These are phyloP conservation scores for Centruroides vittatus DNA, from an alignment of 1,140 invertebrate genomes.

Conservation along the genomic window DNA sequence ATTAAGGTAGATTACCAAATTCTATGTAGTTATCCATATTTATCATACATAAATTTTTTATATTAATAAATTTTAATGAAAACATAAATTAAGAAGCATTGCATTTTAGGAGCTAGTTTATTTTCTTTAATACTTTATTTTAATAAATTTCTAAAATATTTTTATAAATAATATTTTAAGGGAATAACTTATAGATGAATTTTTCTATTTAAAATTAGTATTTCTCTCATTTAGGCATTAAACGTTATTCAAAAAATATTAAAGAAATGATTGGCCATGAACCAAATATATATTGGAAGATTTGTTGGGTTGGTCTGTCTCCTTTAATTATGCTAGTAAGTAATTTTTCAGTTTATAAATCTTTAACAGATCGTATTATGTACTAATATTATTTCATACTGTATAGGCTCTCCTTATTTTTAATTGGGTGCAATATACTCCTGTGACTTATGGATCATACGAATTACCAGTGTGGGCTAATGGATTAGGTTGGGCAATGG, in stretches of 20 bases:
- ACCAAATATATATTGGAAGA: slow-evolving; percentile 25
- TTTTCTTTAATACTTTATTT: too few relatives aligned
- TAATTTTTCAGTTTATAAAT: neutral
- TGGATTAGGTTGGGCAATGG: slow-evolving; percentile 35
- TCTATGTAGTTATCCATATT: too few relatives aligned
- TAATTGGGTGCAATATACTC: slow-evolving; percentile 33
- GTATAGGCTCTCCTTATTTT: slow-evolving; percentile 38
- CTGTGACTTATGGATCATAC: slow-evolving; percentile 31
- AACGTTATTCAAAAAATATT: slow-evolving; percentile 24
- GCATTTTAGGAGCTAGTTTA: too few relatives aligned
- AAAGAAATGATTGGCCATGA: slow-evolving; percentile 28
- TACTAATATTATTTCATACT: neutral
- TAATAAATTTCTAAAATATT: too few relatives aligned
- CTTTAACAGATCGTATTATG: too few relatives aligned
- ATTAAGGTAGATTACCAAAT: too few relatives aligned
- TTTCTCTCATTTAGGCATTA: slow-evolving; percentile 18
- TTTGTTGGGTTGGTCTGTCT: slow-evolving; percentile 26
- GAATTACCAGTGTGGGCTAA: slow-evolving; percentile 40
- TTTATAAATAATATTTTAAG: too few relatives aligned
- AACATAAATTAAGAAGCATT: too few relatives aligned
- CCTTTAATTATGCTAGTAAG: slow-evolving; percentile 26
- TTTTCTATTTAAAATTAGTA: neutral
- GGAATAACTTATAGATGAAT: too few relatives aligned
- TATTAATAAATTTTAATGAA: too few relatives aligned
- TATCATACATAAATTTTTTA: too few relatives aligned